Conservation (phyloP, 2,888 invertebrate genomes). For the Artemia sinica region DNA sequence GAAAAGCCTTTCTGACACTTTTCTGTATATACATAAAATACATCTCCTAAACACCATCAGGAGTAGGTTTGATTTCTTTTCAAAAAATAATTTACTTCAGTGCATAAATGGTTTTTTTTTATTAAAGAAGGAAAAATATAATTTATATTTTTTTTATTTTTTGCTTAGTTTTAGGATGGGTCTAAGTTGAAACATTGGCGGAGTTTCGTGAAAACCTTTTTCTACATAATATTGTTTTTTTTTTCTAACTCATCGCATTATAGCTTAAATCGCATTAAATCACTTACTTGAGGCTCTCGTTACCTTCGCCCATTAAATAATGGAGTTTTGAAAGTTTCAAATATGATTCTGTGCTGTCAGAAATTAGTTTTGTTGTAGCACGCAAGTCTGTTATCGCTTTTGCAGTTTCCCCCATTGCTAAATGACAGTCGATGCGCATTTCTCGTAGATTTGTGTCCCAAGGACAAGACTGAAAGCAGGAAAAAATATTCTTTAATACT, state of each 20-base stretch:
- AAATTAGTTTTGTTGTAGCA: conserved; percentile 68
- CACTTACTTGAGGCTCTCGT: conserved; percentile 61
- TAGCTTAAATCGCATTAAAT: background rate
- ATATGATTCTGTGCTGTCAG: conserved; percentile 78
- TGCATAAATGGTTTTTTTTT: too few relatives aligned
- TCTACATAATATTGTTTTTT: background rate
- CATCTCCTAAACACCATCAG: too few relatives aligned
- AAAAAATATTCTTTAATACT: background rate
- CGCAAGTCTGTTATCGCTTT: conserved; percentile 79
- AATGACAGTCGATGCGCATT: conserved; percentile 66
- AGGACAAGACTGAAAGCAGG: conserved; percentile 45
- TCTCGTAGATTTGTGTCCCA: conserved; percentile 72
- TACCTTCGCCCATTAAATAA: conserved; percentile 78
- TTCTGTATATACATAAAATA: too few relatives aligned
- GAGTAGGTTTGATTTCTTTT: too few relatives aligned
- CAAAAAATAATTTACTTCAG: too few relatives aligned
- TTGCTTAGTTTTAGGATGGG: too few relatives aligned
- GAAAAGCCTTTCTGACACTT: too few relatives aligned
- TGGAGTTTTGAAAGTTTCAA: conserved; percentile 62
- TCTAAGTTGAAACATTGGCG: too few relatives aligned
- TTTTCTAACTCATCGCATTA: too few relatives aligned
- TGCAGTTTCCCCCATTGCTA: conserved; percentile 55
- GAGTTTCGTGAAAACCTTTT: too few relatives aligned
- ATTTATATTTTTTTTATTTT: too few relatives aligned
- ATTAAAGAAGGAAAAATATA: too few relatives aligned